Evolutionary conservation across 2,888 invertebrate genomes (phyloP), one percentile per base, ranked within the genome.

Genomic region (Epistrophe grossulariae): DNA sequence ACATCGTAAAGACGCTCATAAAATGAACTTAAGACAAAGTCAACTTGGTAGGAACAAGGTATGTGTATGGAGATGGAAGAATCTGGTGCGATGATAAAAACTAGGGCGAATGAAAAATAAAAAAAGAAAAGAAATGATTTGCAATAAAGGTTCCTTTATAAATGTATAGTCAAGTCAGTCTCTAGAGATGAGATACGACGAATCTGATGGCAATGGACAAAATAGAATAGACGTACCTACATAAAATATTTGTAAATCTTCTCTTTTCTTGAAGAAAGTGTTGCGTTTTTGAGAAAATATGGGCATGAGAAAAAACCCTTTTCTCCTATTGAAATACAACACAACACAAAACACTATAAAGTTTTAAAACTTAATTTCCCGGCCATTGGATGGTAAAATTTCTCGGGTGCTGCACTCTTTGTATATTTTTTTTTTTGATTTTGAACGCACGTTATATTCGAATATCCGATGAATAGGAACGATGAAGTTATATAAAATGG

Each of bases 1-100:
- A 73, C 85, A 85, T 82, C 81, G 85, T 85, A 82, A 82, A 72
- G 70, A 74, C 78, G 71, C 71, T 82, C 81, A 85, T 85, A 82
- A 85, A 84, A 60, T 71, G 70, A 71, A 77, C 59, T 19, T 45
- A 79, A 70, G 70, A 17, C 74, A 77, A 77, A 77, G 80, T 72
- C 45, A 52, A 74, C 50, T 45, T n/a, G n/a, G n/a, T n/a, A n/a
- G n/a, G n/a, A n/a, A n/a, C n/a, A n/a, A n/a, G n/a, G n/a, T n/a
- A 28, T 6, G 4, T 31, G 1, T 3, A 6, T 17, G 8, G 24
- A 40, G n/a, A n/a, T n/a, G n/a, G n/a, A n/a, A n/a, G 70, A 76
- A 31, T 52, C 17, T 74, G 77, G n/a, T n/a, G 72, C 7, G 31
- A 59, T 59, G 66, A 66, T 66, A 35, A 35, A 66, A 68, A 50